These are phyloP conservation scores for Parapsyche elsis DNA, from an alignment of 1,140 invertebrate species.

Conservation along the genomic window DNA sequence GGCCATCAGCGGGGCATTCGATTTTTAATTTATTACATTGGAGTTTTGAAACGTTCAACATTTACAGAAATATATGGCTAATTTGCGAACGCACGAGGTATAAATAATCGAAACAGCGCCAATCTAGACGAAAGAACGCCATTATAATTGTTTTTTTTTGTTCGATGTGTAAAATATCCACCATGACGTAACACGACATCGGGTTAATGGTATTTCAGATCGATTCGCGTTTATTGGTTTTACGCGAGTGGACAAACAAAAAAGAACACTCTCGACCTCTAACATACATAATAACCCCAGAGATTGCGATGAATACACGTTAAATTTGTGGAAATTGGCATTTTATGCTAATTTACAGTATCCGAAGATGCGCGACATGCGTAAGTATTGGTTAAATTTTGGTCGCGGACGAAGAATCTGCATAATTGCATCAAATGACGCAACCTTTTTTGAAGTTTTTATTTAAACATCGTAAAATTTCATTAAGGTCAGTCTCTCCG, in stretches of 20 bases:
- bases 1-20: slow-evolving; percentile 22
- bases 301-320: neutral
- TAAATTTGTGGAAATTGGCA: neutral
- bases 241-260: neutral
- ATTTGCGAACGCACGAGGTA: neutral
- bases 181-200: slow-evolving; percentile 4
- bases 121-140: slow-evolving; percentile 1
- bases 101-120: slow-evolving; percentile 25
- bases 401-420: neutral
- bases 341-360: slow-evolving; percentile 2
- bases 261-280: slow-evolving; percentile 4
- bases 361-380: neutral
- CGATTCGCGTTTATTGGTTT: slow-evolving; percentile 8
- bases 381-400: neutral
- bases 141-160: slow-evolving; percentile 18
- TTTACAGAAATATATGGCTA: slow-evolving; percentile 23
- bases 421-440: slow-evolving; percentile 1
- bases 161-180: neutral
- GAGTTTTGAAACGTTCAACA: slow-evolving; percentile 9
- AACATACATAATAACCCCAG: slow-evolving; percentile 18
- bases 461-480: slow-evolving; percentile 9
- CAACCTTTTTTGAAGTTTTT: slow-evolving; percentile 4
- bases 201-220: slow-evolving; percentile 7
- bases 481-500: neutral
- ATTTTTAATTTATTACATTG: slow-evolving; percentile 23